Percentiles rank a stretch among this genome's conserved stretches.
phyloP scores from a whole-genome alignment of 1,140 invertebrate genomes.

The Plutomurus gul region DNA sequence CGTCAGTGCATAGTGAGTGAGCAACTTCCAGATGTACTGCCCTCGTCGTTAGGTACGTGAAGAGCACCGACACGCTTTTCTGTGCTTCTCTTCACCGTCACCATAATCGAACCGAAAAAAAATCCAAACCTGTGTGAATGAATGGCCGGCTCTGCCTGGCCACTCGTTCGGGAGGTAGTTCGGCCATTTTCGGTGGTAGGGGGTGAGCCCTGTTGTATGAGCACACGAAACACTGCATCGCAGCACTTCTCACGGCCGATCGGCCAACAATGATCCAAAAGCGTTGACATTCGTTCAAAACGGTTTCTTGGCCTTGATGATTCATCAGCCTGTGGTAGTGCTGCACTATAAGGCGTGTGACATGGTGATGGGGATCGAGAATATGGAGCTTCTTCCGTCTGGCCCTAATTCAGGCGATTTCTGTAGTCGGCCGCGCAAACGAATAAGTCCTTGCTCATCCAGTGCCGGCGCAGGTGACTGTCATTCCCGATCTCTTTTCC shows the following conservation, averaged over 20 bases:
- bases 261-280: background rate
- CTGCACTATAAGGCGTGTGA: background rate
- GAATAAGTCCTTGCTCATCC: slow-evolving; percentile 56
- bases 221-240: background rate
- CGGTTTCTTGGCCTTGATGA: background rate
- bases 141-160: background rate
- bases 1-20: background rate
- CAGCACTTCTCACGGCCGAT: background rate
- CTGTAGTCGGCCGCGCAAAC: slow-evolving; percentile 57
- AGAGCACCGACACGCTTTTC: background rate
- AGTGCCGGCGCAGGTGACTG: slow-evolving; percentile 56
- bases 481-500: background rate
- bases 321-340: background rate
- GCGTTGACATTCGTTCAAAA: background rate
- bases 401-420: no score
- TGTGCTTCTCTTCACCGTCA: background rate
- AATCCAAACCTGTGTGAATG: background rate
- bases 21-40: slow-evolving; percentile 1
- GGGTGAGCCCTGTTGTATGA: background rate
- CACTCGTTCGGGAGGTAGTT: background rate
- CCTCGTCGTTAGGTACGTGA: background rate
- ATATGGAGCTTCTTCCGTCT: no score
- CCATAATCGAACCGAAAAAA: background rate
- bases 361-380: background rate
- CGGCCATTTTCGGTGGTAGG: background rate